Base-by-base conservation (phyloP, 2,888 invertebrate genomes). In the Mellilla xanthometata region DNA sequence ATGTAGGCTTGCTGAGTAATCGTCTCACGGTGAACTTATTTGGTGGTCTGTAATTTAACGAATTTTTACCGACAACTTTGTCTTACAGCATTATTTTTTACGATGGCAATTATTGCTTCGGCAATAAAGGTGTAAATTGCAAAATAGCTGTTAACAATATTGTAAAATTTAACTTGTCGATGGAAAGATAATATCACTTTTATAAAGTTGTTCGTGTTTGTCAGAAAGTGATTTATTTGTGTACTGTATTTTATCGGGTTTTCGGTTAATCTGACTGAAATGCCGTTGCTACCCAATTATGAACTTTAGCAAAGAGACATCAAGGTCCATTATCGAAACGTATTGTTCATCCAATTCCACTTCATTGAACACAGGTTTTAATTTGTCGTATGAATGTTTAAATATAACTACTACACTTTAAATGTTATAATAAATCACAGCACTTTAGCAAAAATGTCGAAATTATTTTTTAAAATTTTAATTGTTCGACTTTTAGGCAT, bases 181-280 rank as follows among this genome's bases (percentile, higher is more conserved):
- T 51, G 45, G 28, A 59, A 38, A 60, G 65, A 65, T 69, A 47
- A 67, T 74, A 74, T 73, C 69, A 56, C 55, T 56, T 61, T 65
- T 72, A 76, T 77, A 70, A 76, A 76, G 76, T 74, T 76, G 72
- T 77, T 61, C 57, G 49, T 52, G 59, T 66, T 66, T 70, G 65
- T 66, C 62, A 54, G 60, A 57, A 55, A 65, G 52, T 70, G 70
- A 75, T 72, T 71, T 66, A 72, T 72, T 63, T 62, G 56, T 52
- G 46, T 60, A 52, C 43, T 32, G 39, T 43, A 34, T 26, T 58
- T 56, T 50, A 61, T 62, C 54, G 60, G 47, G 32, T 49, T 34
- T 52, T 42, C 27, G 52, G 55, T 57, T 60, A 56, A 65, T 62
- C 57, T 61, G 56, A 56, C 28, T 24, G 28, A 36, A 32, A 32